Evolutionary conservation across 1,140 invertebrate species (phyloP).

Genomic region (Drosophila micromelanica): DNA sequence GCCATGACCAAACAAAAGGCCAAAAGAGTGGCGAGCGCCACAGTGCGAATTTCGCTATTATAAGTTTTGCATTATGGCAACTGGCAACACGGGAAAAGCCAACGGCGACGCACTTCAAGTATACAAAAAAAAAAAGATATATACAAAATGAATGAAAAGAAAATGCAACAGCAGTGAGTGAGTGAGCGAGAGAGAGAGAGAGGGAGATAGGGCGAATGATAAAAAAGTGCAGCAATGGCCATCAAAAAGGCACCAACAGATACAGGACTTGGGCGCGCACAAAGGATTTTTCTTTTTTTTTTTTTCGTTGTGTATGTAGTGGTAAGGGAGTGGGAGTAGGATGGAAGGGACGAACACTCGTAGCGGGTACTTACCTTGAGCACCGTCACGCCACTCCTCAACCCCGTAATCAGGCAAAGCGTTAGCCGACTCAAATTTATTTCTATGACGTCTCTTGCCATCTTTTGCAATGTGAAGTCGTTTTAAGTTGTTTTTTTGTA

Average conservation of each 20-base stretch:
- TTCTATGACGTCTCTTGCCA: conserved; percentile 84
- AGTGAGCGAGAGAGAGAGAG: background rate
- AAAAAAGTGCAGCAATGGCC: conserved; percentile 53
- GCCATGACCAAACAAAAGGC: conserved; percentile 45
- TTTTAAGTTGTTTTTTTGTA: conserved; percentile 30
- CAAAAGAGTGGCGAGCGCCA: conserved; percentile 5
- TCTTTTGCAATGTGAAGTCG: conserved; percentile 66
- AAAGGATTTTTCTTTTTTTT: background rate
- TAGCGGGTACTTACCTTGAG: conserved; percentile 77
- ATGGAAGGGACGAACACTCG: conserved; percentile 3
- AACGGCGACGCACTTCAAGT: conserved; percentile 60
- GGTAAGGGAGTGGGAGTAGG: background rate
- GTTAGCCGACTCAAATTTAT: conserved; percentile 83
- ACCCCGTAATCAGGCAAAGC: conserved; percentile 84
- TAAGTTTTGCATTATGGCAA: conserved; percentile 38
- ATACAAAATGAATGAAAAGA: conserved; percentile 60
- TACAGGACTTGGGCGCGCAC: conserved; percentile 16
- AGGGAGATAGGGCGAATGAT: conserved; percentile 37
- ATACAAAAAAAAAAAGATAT: conserved; percentile 40
- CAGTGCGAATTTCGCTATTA: conserved; percentile 42
- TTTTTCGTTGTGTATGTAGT: background rate
- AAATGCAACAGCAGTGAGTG: conserved; percentile 52
- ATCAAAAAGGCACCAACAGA: conserved; percentile 59
- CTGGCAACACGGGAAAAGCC: conserved; percentile 23
- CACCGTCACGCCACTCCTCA: conserved; percentile 84